Evolutionary conservation across 37 sponge, comb jelly and placozoan species (phyloP), one percentile per base, ranked within the genome.

Genomic region (Spongilla lacustris): DNA sequence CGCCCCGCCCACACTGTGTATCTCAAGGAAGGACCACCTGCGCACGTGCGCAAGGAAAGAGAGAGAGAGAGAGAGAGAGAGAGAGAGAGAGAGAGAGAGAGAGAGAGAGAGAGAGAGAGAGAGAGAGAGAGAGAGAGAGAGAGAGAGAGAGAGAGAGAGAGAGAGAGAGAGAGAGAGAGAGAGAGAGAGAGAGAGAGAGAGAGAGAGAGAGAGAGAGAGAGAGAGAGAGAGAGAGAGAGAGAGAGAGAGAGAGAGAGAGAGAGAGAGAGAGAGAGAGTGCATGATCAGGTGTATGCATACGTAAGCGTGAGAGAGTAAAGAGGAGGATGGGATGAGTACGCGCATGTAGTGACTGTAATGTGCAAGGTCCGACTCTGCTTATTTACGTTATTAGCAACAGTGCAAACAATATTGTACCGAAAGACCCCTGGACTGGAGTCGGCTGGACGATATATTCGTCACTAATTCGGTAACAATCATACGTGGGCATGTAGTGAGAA

Each of bases 21-120:
- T 76, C 73, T 91, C 83, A 46, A 91, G 83, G 28, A 71, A 67
- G 6, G 91, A 81, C 91, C 91, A 91, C 29, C 91, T 91, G 33
- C 1, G 48, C 67, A 12, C 26, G 48, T 71, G 33, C 49, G 77
- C 12, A 21, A 27, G 67, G 33, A 69, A 21, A 12, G 82, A 13
- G 71, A 81, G 71, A 68, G 82, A 68, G 71, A 68, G 82, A 81
- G 71, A 68, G 71, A 81, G 82, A 68, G 82, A 81, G 71, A 81
- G 82, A 68, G 82, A 68, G 36, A 68, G 82, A 68, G 82, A 68
- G 35, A 68, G 71, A 81, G 82, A 68, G 71, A 68, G 82, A 68
- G 71, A 81, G 36, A 81, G 82, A 68, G 82, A 81, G 82, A 68
- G 82, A 68, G 70, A 68, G 36, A 81, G 82, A 68, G 71, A 68